Evolutionary conservation across 1,140 invertebrate species (phyloP).

Genomic region (Drosophila pseudoobscura): DNA sequence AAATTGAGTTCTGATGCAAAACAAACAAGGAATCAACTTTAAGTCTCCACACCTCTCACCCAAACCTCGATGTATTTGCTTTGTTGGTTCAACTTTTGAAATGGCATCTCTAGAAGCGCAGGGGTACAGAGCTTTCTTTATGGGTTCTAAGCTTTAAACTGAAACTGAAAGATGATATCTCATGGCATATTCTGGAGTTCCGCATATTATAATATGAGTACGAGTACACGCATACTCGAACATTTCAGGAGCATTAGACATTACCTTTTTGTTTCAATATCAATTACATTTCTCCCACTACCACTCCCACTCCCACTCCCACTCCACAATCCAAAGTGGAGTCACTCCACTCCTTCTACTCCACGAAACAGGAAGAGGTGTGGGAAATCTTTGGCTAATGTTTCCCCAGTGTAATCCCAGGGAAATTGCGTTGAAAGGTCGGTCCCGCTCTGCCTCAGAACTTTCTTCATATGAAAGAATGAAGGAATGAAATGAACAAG

Average conservation of each 20-base stretch:
- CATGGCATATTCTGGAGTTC: constrained; percentile 25
- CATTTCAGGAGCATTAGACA: background rate
- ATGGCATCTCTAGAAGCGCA: too few species aligned
- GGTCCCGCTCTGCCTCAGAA: constrained; percentile 27
- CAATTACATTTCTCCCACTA: constrained; percentile 19
- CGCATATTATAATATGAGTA: too few species aligned
- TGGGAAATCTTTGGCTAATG: constrained; percentile 51
- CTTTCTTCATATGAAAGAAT: constrained; percentile 36
- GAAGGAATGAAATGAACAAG: too few species aligned
- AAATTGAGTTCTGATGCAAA: too few species aligned
- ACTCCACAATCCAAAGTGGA: constrained; percentile 11
- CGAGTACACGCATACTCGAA: too few species aligned
- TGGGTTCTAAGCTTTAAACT: too few species aligned
- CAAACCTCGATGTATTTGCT: too few species aligned
- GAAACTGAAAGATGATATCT: constrained; percentile 3
- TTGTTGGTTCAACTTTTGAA: too few species aligned
- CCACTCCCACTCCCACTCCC: background rate
- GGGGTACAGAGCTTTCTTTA: too few species aligned
- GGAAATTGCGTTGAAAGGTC: constrained; percentile 77
- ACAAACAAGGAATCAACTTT: too few species aligned
- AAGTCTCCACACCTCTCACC: too few species aligned
- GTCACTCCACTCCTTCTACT: background rate
- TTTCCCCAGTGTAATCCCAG: constrained; percentile 59
- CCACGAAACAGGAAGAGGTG: background rate
- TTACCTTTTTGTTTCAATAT: constrained; percentile 27